Base-by-base conservation (phyloP, 2,888 invertebrate species). In the Drosophila lutescens region DNA sequence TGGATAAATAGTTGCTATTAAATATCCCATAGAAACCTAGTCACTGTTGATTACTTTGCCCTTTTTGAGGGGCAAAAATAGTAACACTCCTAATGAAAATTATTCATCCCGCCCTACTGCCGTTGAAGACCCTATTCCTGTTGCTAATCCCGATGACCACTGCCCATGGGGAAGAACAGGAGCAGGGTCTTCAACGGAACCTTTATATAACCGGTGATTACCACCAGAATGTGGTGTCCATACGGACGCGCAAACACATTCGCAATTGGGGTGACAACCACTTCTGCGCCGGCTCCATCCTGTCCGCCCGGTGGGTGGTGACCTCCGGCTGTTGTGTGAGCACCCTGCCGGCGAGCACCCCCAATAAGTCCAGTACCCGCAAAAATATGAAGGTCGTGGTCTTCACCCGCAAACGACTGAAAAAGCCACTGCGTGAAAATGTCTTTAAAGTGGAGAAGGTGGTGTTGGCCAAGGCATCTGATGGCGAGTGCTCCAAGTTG, bases 311-410 rank as follows among this genome's bases (percentile, higher is more conserved):
- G 0, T 61, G 74, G 41, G 62, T 84, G 1, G 6, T 82, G 0
- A 82, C 82, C 3, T 73, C 80, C 9, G 73, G 78, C 3, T 71
- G 76, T 54, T 86, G 82, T 38, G 72, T 86, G 20, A 44, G n/a
- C 55, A 44, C 9, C 71, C 62, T 36, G 1, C 36, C 12, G 0
- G 10, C 1, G 6, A 55, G 7, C 9, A 49, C 49, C 0, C 15
- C n/a, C 4, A 12, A n/a, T 2, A 51, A 26, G n/a, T 2, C 51
- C 0, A 32, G 7, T 7, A 47, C 8, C 5, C 38, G 15, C 20
- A 46, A 43, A 44, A 61, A 32, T 43, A 43, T 59, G 5, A 26
- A 41, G 0, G 76, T 84, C 6, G 75, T 84, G 4, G 76, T 78
- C 10, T 76, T 76, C 26, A 66, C 71, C 1, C 46, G 34, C 7